phyloP scores from a whole-genome alignment of 2,113 vertebrate genomes.

The Terrapene triunguis region DNA sequence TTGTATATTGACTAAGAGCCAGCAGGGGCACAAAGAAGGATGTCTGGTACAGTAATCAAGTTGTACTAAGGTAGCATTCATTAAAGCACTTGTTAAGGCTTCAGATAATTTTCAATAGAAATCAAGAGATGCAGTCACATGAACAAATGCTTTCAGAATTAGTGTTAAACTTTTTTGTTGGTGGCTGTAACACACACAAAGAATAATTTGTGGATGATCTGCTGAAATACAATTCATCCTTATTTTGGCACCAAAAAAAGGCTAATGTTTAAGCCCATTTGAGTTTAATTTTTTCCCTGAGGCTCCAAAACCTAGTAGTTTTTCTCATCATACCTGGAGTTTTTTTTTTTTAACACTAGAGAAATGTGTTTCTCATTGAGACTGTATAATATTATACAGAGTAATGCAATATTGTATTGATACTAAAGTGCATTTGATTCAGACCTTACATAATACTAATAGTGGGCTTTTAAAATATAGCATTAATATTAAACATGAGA shows the following conservation, averaged over 20 bases:
- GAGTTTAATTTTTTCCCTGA: neutral
- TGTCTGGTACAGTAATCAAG: neutral
- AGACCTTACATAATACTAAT: neutral
- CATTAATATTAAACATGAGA: fast-evolving
- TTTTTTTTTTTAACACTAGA: neutral
- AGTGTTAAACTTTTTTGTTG: neutral
- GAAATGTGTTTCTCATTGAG: neutral
- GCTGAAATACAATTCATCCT: neutral
- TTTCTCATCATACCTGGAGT: neutral
- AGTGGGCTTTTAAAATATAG: neutral
- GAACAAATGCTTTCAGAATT: neutral
- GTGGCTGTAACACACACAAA: neutral
- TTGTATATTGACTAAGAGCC: neutral
- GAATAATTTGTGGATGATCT: neutral
- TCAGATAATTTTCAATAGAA: neutral
- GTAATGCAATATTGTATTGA: fast-evolving
- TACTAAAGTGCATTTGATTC: fast-evolving
- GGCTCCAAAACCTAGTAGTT: neutral
- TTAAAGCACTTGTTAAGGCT: neutral
- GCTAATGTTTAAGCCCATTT: slow-evolving; percentile 25
- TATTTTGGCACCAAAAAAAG: neutral
- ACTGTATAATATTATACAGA: neutral
- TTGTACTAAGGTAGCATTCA: neutral
- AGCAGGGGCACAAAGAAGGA: fast-evolving
- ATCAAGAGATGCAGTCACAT: neutral